Conservation (phyloP, 2,888 invertebrate genomes). For the Lycophotia porphyrea region DNA sequence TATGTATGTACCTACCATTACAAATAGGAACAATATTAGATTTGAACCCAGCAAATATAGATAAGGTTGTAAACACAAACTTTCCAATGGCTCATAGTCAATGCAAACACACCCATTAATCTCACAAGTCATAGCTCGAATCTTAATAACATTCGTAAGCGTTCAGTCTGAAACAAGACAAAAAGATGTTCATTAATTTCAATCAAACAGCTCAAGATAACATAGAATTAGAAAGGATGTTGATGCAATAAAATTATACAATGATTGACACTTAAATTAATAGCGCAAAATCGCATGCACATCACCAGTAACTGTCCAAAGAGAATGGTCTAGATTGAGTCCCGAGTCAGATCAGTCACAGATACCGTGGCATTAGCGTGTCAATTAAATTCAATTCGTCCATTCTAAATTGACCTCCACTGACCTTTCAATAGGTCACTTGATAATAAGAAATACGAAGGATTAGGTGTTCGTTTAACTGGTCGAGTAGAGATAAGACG, state of each 20-base stretch:
- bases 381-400: slow-evolving; percentile 52
- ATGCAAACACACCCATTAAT: slow-evolving; percentile 12
- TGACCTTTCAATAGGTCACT: slow-evolving; percentile 58
- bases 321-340: slow-evolving; percentile 34
- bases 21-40: neutral
- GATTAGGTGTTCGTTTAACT: slow-evolving; percentile 62
- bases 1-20: neutral
- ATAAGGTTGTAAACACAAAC: neutral
- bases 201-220: slow-evolving; percentile 42
- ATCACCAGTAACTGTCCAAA: slow-evolving; percentile 49
- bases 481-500: slow-evolving; percentile 68
- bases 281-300: slow-evolving; percentile 38
- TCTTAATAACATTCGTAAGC: slow-evolving; percentile 40
- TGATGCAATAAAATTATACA: slow-evolving; percentile 51
- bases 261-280: slow-evolving; percentile 58
- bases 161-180: slow-evolving; percentile 15
- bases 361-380: slow-evolving; percentile 57
- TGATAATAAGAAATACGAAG: slow-evolving; percentile 46
- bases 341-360: slow-evolving; percentile 35
- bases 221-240: slow-evolving; percentile 54
- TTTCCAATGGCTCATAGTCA: neutral
- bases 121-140: slow-evolving; percentile 14
- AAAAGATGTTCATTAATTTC: slow-evolving; percentile 44
- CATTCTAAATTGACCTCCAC: slow-evolving; percentile 59
- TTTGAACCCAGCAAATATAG: neutral